phyloP scores from a whole-genome alignment of 1,140 invertebrate genomes.

The Triops cancriformis region DNA sequence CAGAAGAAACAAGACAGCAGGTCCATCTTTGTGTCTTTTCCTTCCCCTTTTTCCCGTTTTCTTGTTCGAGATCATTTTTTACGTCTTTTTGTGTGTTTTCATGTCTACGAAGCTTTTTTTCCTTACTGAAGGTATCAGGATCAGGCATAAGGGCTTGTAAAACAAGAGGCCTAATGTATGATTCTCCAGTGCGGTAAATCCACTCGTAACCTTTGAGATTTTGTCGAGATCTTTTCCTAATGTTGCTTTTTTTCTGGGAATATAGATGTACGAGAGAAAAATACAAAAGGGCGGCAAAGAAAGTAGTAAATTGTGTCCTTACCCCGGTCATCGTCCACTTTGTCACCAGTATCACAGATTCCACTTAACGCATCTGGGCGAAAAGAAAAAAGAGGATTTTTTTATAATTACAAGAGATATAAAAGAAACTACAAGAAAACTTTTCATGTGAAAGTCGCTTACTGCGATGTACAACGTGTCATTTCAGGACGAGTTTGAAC shows the following conservation, averaged over 20 bases:
- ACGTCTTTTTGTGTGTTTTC: too few relatives aligned
- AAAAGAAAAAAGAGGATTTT: not conserved
- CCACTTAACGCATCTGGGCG: slow-evolving; percentile 68
- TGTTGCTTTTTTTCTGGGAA: too few relatives aligned
- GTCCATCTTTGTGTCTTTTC: not conserved
- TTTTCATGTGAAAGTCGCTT: not conserved
- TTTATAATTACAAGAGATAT: not conserved
- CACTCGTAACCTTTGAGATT: too few relatives aligned
- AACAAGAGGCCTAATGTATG: too few relatives aligned
- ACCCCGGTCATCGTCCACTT: slow-evolving; percentile 69
- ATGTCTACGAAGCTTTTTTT: too few relatives aligned
- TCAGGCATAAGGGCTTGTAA: too few relatives aligned
- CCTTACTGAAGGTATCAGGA: too few relatives aligned
- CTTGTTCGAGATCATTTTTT: not conserved
- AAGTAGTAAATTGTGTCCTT: slow-evolving; percentile 56
- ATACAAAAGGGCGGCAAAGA: slow-evolving; percentile 6
- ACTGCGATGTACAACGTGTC: too few relatives aligned
- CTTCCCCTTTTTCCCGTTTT: not conserved
- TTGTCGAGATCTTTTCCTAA: too few relatives aligned
- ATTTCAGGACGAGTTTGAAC: too few relatives aligned
- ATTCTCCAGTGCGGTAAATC: too few relatives aligned
- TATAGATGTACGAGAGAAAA: too few relatives aligned
- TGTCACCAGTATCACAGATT: slow-evolving; percentile 62
- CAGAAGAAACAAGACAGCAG: slow-evolving; percentile 22
- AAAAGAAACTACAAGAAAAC: not conserved